Conservation (phyloP, 2,797 vertebrate genomes). For the Thamnophis elegans region DNA sequence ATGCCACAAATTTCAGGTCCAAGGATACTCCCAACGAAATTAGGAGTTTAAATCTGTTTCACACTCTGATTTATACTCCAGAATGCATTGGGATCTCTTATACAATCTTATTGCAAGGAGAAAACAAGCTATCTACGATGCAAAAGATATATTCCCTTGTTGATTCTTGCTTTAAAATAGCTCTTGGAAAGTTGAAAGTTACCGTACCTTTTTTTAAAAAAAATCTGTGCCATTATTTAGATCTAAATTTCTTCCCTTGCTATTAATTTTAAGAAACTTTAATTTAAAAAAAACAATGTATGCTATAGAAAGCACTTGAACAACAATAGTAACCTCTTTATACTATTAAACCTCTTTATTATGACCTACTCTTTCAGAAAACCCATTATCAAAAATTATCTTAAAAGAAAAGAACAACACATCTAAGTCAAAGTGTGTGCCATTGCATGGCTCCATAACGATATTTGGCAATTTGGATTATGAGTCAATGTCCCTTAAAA, state of each 20-base stretch:
- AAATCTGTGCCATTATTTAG: not conserved
- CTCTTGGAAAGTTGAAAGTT: not conserved
- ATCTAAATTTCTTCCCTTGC: not conserved
- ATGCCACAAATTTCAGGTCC: constrained; percentile 18
- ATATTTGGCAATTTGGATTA: not conserved
- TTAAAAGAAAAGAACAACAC: not conserved
- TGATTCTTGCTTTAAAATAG: not conserved
- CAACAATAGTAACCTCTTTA: not conserved
- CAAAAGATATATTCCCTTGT: not conserved
- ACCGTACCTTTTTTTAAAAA: not conserved
- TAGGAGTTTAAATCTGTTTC: constrained; percentile 47
- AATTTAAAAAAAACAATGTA: not conserved
- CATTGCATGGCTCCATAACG: not conserved
- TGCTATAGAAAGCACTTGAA: not conserved
- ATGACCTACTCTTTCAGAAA: not conserved
- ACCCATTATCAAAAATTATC: not conserved
- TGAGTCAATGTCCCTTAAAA: not conserved
- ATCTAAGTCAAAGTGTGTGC: not conserved
- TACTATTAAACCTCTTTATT: not conserved
- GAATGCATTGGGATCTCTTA: not conserved
- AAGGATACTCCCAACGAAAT: constrained; percentile 18
- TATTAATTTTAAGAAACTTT: not conserved
- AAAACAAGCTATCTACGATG: not conserved
- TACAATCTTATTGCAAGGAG: not conserved
- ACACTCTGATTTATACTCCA: constrained; percentile 17